Evolutionary conservation across 2,113 vertebrate species (phyloP).

Genomic region (Nesogale talazaci): DNA sequence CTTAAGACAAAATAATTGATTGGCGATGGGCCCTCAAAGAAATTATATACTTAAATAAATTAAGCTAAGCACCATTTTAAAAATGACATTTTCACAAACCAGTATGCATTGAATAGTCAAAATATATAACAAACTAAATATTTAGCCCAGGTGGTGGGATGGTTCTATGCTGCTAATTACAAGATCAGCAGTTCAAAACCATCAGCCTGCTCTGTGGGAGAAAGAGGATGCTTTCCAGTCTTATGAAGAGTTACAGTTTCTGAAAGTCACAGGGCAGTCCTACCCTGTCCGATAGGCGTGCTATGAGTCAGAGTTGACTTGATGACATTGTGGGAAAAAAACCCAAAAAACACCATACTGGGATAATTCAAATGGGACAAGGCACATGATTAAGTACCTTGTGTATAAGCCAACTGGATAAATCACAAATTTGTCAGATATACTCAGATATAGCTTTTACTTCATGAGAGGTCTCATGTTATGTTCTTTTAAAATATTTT

Average conservation of each 20-base stretch:
- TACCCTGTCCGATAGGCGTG: too few relatives aligned
- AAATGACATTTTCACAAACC: conserved; percentile 39
- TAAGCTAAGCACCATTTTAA: conserved; percentile 41
- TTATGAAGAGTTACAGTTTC: too few relatives aligned
- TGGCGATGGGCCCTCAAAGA: neutral
- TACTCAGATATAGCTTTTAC: neutral
- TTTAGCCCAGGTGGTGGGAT: too few relatives aligned
- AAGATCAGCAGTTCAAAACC: too few relatives aligned
- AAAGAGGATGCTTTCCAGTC: too few relatives aligned
- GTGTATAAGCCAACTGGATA: neutral
- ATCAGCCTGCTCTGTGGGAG: too few relatives aligned
- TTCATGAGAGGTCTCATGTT: conserved; percentile 11
- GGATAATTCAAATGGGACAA: neutral
- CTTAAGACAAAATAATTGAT: conserved; percentile 22
- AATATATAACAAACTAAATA: conserved; percentile 13
- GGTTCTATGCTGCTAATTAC: too few relatives aligned
- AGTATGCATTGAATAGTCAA: neutral
- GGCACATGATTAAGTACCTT: neutral
- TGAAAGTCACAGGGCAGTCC: too few relatives aligned
- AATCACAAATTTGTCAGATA: conserved; percentile 26
- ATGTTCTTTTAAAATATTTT: conserved; percentile 23
- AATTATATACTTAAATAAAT: conserved; percentile 16
- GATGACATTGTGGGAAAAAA: too few relatives aligned
- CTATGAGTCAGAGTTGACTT: too few relatives aligned
- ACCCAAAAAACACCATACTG: neutral